A percentile compares a stretch with the other conserved stretches of the same genome.
phyloP scores from a whole-genome alignment of 2,888 invertebrate genomes.

The Arge pagana region DNA sequence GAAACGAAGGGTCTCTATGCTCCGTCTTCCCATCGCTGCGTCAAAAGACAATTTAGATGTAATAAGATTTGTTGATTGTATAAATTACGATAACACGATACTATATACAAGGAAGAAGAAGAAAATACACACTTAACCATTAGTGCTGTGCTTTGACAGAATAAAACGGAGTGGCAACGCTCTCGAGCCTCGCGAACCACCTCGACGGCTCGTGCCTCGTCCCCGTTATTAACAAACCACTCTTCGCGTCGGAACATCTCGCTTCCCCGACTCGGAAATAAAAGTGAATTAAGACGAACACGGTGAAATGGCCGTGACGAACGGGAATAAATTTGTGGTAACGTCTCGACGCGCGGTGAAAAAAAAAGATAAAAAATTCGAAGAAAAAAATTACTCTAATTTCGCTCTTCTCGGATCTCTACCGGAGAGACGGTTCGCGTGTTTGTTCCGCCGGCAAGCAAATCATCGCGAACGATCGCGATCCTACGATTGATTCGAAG shows the following conservation, averaged over 20 bases:
- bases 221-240: conserved; percentile 12
- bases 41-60: conserved; percentile 56
- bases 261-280: too few relatives aligned
- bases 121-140: background rate
- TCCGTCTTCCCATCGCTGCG: conserved; percentile 59
- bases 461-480: too few relatives aligned
- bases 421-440: too few relatives aligned
- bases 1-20: conserved; percentile 48
- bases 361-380: conserved; percentile 22
- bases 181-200: background rate
- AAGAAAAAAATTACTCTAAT: too few relatives aligned
- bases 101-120: conserved; percentile 2
- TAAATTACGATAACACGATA: conserved; percentile 38
- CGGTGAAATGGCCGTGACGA: too few relatives aligned
- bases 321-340: too few relatives aligned
- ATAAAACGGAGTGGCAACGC: conserved; percentile 3
- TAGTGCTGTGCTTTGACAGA: conserved; percentile 7
- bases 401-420: too few relatives aligned
- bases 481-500: too few relatives aligned
- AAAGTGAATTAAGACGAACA: too few relatives aligned
- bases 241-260: too few relatives aligned
- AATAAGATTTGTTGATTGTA: conserved; percentile 57
- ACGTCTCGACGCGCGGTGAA: conserved; percentile 22
- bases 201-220: conserved; percentile 9
- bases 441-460: too few relatives aligned